Evolutionary conservation across 2,113 vertebrate genomes (phyloP).

Genomic region (Notarius quadriscutis): DNA sequence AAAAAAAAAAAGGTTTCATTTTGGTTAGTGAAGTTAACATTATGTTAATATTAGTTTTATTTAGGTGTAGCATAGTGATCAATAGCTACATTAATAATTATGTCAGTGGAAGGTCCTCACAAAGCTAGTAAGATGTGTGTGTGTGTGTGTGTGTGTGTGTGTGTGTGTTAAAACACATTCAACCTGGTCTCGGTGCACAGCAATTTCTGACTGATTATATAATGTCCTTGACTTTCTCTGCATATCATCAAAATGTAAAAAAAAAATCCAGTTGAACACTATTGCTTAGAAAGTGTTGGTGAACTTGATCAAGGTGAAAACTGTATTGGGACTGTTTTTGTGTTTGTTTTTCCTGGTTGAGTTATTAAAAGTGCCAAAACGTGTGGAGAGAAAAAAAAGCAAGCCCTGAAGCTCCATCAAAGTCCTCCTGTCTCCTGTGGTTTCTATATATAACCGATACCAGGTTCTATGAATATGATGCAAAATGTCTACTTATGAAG

Average conservation of each 20-base stretch:
- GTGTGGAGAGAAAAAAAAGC: neutral
- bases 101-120: no score
- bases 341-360: neutral
- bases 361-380: neutral
- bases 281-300: neutral
- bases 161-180: constrained; percentile 4
- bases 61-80: no score
- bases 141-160: neutral
- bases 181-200: neutral
- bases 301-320: neutral
- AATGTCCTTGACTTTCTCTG: neutral
- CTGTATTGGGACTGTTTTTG: neutral
- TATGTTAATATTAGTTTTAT: no score
- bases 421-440: neutral
- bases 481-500: neutral
- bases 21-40: no score
- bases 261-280: neutral
- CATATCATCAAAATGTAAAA: neutral
- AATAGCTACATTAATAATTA: no score
- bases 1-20: no score
- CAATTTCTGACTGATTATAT: neutral
- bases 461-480: neutral
- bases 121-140: no score
- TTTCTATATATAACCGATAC: no score
- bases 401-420: neutral